phyloP scores from a whole-genome alignment of 1,140 invertebrate species.

The Berghia stephanieae region DNA sequence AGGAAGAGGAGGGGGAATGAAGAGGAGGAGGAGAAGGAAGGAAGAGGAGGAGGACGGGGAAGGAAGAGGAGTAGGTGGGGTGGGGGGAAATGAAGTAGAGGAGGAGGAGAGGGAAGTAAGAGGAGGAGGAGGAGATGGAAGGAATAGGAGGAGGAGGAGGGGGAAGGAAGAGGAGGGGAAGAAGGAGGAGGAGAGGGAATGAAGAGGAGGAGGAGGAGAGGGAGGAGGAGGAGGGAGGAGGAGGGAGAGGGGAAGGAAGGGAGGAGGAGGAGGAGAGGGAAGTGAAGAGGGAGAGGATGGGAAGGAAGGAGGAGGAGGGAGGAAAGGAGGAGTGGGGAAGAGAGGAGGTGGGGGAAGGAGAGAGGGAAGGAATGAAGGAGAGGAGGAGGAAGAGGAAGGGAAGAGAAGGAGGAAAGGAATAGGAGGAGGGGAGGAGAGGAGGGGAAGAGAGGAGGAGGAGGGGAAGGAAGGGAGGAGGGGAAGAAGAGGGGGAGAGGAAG shows the following conservation, averaged over 20 bases:
- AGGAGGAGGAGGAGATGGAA: neutral
- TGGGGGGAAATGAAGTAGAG: neutral
- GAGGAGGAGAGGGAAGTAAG: neutral
- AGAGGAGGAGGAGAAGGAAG: neutral
- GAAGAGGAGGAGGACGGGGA: neutral
- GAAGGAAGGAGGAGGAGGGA: conserved; percentile 38
- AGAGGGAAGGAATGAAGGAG: conserved; percentile 37
- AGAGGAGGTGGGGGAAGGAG: conserved; percentile 38
- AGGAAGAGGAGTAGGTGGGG: neutral
- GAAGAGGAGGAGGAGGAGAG: neutral
- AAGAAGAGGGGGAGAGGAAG: conserved; percentile 22
- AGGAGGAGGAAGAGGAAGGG: conserved; percentile 26
- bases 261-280: neutral
- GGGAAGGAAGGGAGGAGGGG: conserved; percentile 10
- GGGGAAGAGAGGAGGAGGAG: neutral
- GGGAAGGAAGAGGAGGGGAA: neutral
- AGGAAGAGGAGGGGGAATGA: neutral
- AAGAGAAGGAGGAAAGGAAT: conserved; percentile 27
- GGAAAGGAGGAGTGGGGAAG: conserved; percentile 38
- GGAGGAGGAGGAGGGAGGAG: neutral
- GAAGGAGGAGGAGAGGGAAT: neutral
- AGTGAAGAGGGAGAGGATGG: conserved; percentile 37
- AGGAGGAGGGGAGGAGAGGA: conserved; percentile 5
- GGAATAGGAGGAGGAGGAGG: neutral
- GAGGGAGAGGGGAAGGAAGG: neutral